A percentile compares a stretch with the other conserved stretches of the same genome.
Evolutionary conservation across 2,888 invertebrate genomes (phyloP).

Genomic region (Pristionchus arcanus): DNA sequence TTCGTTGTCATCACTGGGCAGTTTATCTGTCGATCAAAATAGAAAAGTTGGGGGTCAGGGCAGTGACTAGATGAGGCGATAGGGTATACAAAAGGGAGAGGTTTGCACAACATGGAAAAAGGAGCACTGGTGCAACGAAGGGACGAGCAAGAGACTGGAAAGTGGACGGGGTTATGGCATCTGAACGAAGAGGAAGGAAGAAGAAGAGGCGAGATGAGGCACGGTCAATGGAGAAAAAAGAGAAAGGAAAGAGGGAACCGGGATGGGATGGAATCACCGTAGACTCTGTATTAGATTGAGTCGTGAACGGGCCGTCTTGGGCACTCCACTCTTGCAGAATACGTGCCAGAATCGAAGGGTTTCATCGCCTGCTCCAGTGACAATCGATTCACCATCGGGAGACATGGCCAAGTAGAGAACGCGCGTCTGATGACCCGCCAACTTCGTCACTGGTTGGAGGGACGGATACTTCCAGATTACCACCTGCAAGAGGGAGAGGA

Average conservation of each 20-base stretch:
- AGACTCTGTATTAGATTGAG: conserved; percentile 68
- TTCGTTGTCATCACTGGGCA: background rate
- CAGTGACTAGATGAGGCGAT: background rate
- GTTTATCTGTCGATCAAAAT: background rate
- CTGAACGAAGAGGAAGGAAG: background rate
- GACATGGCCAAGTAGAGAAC: conserved; percentile 96
- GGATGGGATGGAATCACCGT: conserved; percentile 57
- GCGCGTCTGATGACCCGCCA: conserved; percentile 96
- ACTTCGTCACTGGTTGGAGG: conserved; percentile 94
- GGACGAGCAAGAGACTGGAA: background rate
- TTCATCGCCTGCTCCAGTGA: conserved; percentile 98
- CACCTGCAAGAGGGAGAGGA: conserved; percentile 82
- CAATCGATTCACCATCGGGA: conserved; percentile 98
- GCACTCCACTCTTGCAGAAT: conserved; percentile 87
- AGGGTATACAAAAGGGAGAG: conserved; percentile 10
- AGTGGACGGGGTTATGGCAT: conserved; percentile 2
- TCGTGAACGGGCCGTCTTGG: conserved; percentile 61
- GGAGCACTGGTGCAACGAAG: background rate
- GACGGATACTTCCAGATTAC: conserved; percentile 99
- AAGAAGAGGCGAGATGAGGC: background rate
- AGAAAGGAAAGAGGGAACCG: background rate
- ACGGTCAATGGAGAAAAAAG: background rate
- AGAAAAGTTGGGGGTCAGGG: background rate
- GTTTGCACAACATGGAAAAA: background rate
- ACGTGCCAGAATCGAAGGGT: conserved; percentile 99